Base-by-base conservation (phyloP, 2,797 vertebrate genomes). In the Alectoris magna region DNA sequence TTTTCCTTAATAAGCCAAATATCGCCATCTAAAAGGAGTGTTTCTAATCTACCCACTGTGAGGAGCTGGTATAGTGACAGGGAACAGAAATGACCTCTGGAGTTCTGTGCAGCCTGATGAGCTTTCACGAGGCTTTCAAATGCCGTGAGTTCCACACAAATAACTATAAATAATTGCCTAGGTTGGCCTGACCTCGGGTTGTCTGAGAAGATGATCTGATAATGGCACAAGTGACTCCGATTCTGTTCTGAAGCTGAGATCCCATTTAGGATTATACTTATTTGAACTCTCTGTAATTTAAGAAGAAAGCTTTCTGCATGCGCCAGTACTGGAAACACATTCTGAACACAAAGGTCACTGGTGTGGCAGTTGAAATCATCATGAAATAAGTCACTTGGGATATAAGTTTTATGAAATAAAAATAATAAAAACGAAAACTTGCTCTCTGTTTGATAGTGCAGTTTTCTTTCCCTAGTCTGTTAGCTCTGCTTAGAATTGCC, bases 111-210 rank as follows among this genome's bases (percentile, higher is more conserved):
- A 92, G 93, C 68, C 77, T 49, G 76, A 92, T 72, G 94, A 84
- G 74, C 46, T 94, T 92, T 88, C 89, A 48, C 1, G 0, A 95
- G 89, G 82, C 64, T 91, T 76, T 95, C 19, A 26, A 77, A 96
- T 96, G 88, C 93, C 89, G 12, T 29, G 77, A 95, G 92, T 95
- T 95, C 94, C 95, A 96, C 83, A 93, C 64, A 91, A 88, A 92
- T 84, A 68, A 90, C 96, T 96, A 85, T 89, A 96, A 96, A 96
- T 92, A 95, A 96, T 94, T 95, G 94, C 91, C 90, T 94, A 87
- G 96, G 96, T 96, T 96, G 96, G 95, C 94, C 93, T 96, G 96
- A 96, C 96, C 96, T 96, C 2, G 62, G 78, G 69, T 84, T 95
- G 94, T 93, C 83, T 91, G 86, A 94, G 95, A 84, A 88, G 95